Conservation (phyloP, 2,797 vertebrate species). For the Malurus splendens region DNA sequence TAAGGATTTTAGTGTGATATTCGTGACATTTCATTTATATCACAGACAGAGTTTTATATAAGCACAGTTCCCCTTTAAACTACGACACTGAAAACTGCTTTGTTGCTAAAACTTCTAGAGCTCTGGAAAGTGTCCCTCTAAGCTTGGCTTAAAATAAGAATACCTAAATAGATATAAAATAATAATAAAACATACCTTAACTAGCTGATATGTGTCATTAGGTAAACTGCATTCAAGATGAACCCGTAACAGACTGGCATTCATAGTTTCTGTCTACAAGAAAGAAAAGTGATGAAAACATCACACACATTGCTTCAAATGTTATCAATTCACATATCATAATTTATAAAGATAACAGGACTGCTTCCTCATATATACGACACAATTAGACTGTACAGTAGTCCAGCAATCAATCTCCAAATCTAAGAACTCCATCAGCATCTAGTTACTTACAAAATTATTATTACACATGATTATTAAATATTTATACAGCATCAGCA, state of each 20-base stretch:
- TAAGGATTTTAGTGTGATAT: neutral
- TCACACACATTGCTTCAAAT: neutral
- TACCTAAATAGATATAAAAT: neutral
- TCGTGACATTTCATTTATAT: neutral
- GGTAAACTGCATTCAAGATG: constrained; percentile 89
- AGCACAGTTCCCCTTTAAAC: neutral
- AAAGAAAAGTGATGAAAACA: neutral
- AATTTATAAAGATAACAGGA: neutral
- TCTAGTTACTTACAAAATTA: neutral
- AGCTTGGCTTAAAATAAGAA: neutral
- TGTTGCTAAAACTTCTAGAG: neutral
- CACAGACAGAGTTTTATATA: neutral
- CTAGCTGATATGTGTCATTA: constrained; percentile 72
- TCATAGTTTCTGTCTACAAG: constrained; percentile 85
- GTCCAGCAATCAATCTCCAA: neutral
- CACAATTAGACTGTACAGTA: neutral
- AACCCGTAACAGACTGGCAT: constrained; percentile 87
- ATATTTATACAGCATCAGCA: neutral
- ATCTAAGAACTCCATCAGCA: neutral
- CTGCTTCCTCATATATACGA: neutral
- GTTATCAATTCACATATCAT: neutral
- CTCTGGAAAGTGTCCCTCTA: neutral
- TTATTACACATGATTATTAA: neutral
- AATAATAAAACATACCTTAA: constrained; percentile 61
- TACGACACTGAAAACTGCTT: neutral